Conservation (phyloP, 2,797 vertebrate species). For the Pelodytes ibericus region DNA sequence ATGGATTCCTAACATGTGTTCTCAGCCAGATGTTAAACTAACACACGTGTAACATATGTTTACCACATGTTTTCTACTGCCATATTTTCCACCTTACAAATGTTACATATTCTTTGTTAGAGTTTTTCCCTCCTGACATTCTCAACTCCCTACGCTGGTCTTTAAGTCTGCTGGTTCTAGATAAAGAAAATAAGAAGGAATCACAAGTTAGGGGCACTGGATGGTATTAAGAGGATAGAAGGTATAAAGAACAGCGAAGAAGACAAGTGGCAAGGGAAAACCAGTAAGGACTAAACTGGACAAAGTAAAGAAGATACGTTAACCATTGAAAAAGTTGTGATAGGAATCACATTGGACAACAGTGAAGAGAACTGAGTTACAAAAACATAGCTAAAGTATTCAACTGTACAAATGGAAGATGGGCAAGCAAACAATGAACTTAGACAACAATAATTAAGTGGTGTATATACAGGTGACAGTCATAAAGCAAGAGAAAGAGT, state of each 20-base stretch:
- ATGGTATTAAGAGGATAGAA: not conserved
- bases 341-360: not conserved
- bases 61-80: constrained; percentile 22
- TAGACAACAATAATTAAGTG: not conserved
- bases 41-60: constrained; percentile 49
- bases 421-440: not conserved
- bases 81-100: constrained; percentile 35
- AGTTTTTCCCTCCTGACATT: constrained; percentile 2
- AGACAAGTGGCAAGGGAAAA: not conserved
- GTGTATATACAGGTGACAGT: constrained; percentile 3
- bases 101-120: constrained; percentile 14
- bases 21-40: constrained; percentile 30
- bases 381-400: too few species aligned
- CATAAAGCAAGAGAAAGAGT: not conserved
- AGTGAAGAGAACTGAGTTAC: not conserved
- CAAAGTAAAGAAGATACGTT: not conserved
- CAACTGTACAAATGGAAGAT: not conserved
- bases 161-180: not conserved
- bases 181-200: not conserved
- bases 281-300: too few species aligned
- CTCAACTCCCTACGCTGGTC: not conserved
- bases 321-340: not conserved
- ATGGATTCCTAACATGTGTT: constrained; percentile 49
- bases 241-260: not conserved
- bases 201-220: not conserved